Base-by-base conservation (phyloP, 2,888 invertebrate genomes). In the Eupithecia inturbata region DNA sequence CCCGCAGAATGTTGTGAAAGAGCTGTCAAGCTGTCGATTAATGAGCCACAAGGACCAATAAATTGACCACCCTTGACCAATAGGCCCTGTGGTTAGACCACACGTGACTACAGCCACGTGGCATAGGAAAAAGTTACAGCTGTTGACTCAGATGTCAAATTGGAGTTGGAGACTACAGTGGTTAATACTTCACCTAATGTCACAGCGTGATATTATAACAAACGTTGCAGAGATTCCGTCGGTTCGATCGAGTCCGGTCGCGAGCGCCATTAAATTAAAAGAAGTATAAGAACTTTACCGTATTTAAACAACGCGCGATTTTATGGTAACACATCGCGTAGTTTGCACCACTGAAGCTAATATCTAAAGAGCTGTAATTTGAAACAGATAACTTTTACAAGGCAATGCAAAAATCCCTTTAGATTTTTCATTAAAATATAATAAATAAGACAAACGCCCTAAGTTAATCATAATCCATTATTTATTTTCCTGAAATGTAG, bases 1-100 rank as follows among this genome's bases (percentile, higher is more conserved):
- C 93, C 94, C 86, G 91, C 91, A 87, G 94, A 82, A 92, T 93
- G 92, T 93, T 93, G 90, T 93, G 93, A 92, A 92, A 85, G 88
- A 90, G 85, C 88, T 89, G 93, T 92, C 93, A 91, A 87, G 79
- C 82, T 78, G 81, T 80, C 85, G 78, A 91, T 92, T 94, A 92
- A 92, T 91, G 90, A 89, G 87, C 71, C 82, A 85, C 84, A 85
- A 80, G 87, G 77, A 74, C 79, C 80, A 80, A 85, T 83, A 82
- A 82, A 74, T 60, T 82, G 87, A 82, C 89, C 88, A 91, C 88
- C 86, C 69, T 70, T 70, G 70, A 75, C 70, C 82, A 84, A 66
- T 62, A 62, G 16, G 36, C 12, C 84, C 76, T 68, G 77, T 77
- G 81, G 75, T 79, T 80, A 84, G 82, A 82, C 19, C 84, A 84